Evolutionary conservation across 2,113 vertebrate species (phyloP), one percentile per base, ranked within the genome.

Genomic region (Poeciliopsis prolifica): DNA sequence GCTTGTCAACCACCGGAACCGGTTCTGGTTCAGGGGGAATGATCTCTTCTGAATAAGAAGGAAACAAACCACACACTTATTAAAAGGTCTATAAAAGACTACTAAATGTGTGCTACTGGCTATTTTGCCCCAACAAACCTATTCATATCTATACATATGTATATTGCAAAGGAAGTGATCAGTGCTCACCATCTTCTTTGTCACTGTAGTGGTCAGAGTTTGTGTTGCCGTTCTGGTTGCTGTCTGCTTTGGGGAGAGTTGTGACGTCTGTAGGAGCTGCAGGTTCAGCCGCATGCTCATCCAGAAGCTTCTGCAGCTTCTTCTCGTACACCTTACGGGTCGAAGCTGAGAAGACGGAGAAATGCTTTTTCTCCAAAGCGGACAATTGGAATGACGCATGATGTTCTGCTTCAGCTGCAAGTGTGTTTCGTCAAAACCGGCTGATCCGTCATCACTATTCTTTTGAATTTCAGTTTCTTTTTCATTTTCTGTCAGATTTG

Each of bases 191-290:
- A 84, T 97, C 97, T 82, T 99, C 97, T 51, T 96, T 98, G 94
- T 99, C 97, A 80, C 98, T 99, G 90, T 98, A 99, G 83, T 97
- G 96, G 86, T 97, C 96, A 40, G 96, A 97, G 79, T 97, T 95
- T 15, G 95, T 96, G 93, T 94, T 98, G 90, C 98, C 97, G 15
- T 98, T 99, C 87, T 97, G 96, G 73, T 93, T 96, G 64, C 93
- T 94, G 68, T 97, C 97, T 44, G 91, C 70, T 70, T 96, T 95
- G 75, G 96, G 94, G 83, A 97, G 92, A 0, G 72, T 77, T 72
- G 96, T 94, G 78, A 96, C 86, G 70, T 95, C 94, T 72, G 94
- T 70, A 8, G 91, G 77, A 30, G 79, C 82, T 77, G 91, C 90
- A 1, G 90, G 81, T 69, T 95, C 95, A 63, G 91, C 80, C 51